A percentile compares a stretch with the other conserved stretches of the same genome.
Evolutionary conservation across 2,888 invertebrate genomes (phyloP).

Genomic region (Lumbricus terrestris): DNA sequence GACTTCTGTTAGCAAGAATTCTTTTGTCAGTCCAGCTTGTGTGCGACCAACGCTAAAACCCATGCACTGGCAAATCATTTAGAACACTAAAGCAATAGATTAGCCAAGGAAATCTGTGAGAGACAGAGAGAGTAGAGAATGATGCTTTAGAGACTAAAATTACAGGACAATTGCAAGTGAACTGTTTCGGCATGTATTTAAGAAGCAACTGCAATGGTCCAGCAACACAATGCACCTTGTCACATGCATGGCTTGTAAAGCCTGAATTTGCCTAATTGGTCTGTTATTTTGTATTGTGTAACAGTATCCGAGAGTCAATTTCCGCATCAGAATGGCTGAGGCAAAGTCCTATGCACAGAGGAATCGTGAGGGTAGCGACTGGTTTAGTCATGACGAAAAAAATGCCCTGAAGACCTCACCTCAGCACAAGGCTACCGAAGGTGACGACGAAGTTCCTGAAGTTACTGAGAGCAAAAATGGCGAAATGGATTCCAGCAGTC

Average conservation of each 20-base stretch:
- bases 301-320: neutral
- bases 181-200: too few relatives aligned
- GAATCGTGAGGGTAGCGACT: slow-evolving; percentile 28
- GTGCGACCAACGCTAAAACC: too few relatives aligned
- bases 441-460: neutral
- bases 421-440: neutral
- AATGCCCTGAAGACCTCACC: neutral
- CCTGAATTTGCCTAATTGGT: neutral
- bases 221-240: neutral
- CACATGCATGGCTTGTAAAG: too few relatives aligned
- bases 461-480: neutral
- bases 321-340: slow-evolving; percentile 18
- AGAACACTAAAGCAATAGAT: too few relatives aligned
- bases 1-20: too few relatives aligned
- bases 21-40: too few relatives aligned
- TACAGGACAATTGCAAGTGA: too few relatives aligned
- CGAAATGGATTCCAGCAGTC: neutral
- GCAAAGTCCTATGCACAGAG: slow-evolving; percentile 30
- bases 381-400: slow-evolving; percentile 27
- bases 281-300: neutral
- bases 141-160: too few relatives aligned
- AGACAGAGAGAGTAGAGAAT: too few relatives aligned
- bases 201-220: too few relatives aligned
- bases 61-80: too few relatives aligned
- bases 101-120: too few relatives aligned